A percentile compares a stretch with the other conserved stretches of the same genome.
Conservation (phyloP, 2,113 vertebrate genomes). For the Motacilla alba region DNA sequence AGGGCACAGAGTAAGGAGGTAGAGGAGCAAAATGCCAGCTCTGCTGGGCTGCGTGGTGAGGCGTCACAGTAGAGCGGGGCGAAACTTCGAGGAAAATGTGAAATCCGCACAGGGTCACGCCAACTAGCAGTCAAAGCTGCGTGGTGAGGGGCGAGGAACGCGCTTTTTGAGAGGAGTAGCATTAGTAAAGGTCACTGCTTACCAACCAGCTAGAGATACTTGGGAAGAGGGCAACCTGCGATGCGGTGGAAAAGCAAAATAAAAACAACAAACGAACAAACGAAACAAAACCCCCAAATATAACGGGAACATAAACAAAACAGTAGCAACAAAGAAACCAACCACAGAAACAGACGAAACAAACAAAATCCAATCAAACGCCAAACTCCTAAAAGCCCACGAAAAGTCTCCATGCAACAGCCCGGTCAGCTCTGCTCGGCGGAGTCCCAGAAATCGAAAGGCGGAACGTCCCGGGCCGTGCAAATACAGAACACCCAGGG, state of each 20-base stretch:
- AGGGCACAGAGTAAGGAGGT: neutral
- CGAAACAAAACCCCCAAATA: neutral
- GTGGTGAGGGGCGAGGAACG: neutral
- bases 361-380: neutral
- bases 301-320: neutral
- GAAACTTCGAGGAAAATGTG: neutral
- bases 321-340: neutral
- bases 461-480: fast-evolving
- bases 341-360: neutral
- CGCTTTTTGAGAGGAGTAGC: neutral
- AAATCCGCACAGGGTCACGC: neutral
- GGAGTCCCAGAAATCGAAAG: neutral
- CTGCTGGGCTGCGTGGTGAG: neutral
- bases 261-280: neutral
- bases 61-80: neutral
- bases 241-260: neutral
- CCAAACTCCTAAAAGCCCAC: neutral
- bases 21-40: neutral
- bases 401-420: neutral
- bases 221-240: neutral
- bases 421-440: neutral
- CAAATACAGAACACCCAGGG: fast-evolving
- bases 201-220: neutral
- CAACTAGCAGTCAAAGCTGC: neutral
- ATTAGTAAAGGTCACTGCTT: neutral